Conservation (phyloP, 2,888 invertebrate genomes). For the Lasius platythorax region DNA sequence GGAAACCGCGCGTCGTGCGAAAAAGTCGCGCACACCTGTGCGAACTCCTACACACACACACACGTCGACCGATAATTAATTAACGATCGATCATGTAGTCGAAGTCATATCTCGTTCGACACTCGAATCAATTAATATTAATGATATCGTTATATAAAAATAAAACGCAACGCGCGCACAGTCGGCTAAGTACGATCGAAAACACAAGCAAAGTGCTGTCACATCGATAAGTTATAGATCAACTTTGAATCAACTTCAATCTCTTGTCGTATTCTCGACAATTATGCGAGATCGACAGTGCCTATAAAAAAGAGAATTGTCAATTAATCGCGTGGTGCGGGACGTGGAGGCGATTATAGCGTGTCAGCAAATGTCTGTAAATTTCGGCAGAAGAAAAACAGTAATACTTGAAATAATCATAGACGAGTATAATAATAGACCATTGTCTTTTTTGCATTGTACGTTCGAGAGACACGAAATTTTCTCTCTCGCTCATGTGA, state of each 20-base stretch:
- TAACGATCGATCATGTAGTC: not conserved
- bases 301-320: not conserved
- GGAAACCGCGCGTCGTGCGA: not conserved
- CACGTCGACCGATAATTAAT: not conserved
- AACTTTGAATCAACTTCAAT: not conserved
- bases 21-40: not conserved
- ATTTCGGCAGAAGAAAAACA: slow-evolving; percentile 11
- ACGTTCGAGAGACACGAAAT: not conserved
- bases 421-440: slow-evolving; percentile 1
- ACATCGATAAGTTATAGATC: slow-evolving; percentile 3
- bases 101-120: not conserved
- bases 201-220: not conserved
- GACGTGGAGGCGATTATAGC: not conserved
- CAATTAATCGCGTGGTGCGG: slow-evolving; percentile 16
- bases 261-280: not conserved
- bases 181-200: not conserved
- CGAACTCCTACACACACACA: not conserved
- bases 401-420: not conserved
- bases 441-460: not conserved
- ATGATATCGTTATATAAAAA: not conserved
- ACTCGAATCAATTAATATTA: slow-evolving; percentile 9
- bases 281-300: not conserved
- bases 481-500: not conserved
- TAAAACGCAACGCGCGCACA: not conserved
- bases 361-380: slow-evolving; percentile 11